Evolutionary conservation across 2,113 vertebrate species (phyloP), one percentile per base, ranked within the genome.

Genomic region (Amia ocellicauda): DNA sequence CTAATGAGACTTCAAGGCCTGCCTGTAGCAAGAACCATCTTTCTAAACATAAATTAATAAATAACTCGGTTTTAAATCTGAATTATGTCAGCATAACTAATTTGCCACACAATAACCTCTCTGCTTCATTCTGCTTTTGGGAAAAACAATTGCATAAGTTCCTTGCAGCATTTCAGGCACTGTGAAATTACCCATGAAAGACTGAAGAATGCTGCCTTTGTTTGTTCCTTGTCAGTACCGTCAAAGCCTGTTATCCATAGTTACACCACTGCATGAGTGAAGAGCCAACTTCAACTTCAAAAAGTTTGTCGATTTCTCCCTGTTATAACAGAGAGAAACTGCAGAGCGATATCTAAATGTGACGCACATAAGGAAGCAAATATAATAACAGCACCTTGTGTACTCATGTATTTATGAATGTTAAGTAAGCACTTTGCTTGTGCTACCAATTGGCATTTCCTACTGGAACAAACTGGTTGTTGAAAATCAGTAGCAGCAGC

Each of bases 151-250:
- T 75, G 68, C 63, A 63, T 69, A 69, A 73, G 60, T 52, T 69
- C 49, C 29, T 58, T 41, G 2, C 64, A 49, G 51, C 49, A 41
- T 36, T 55, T 55, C 49, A 4, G 57, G 43, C 51, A 7, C 51
- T 53, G 68, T 67, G 72, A 71, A 78, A 52, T 70, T 74, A 80
- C 62, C 69, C 77, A 69, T 60, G 65, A 55, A 43, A 45, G 42
- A 31, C 4, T 31, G 53, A 23, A 78, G 67, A 83, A 83, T 74
- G 73, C 29, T 4, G 49, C 14, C 72, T 80, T 83, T 86, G 81
- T 85, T 72, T 17, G 17, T 42, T 16, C 20, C 53, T 36, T 28
- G 24, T 49, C 19, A n/a, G 59, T 24, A 49, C 59, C 20, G 17
- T 40, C 31, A 57, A 8, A 20, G 26, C 58, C 11, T 17, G 23